phyloP scores from a whole-genome alignment of 92 coral and sea anemone species.

The Metridium senile region DNA sequence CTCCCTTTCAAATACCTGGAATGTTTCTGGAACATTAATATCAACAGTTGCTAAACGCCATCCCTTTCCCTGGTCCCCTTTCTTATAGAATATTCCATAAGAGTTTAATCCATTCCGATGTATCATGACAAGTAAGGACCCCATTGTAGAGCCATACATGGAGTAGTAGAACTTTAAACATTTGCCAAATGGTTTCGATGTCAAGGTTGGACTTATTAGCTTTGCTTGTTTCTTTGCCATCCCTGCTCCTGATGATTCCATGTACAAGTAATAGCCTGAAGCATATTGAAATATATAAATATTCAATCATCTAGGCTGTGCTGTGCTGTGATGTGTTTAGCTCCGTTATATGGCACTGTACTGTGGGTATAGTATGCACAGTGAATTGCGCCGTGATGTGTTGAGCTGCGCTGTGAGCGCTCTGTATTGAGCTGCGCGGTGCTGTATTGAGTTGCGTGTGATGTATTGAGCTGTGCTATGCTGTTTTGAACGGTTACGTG shows the following conservation, averaged over 20 bases:
- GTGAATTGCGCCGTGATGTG: too few species aligned
- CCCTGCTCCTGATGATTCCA: constrained; percentile 51
- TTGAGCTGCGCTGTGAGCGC: too few species aligned
- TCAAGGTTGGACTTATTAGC: constrained; percentile 25
- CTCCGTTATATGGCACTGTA: too few species aligned
- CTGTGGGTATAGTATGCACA: too few species aligned
- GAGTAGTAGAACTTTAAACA: constrained; percentile 56
- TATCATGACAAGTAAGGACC: constrained; percentile 39
- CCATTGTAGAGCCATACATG: constrained; percentile 55
- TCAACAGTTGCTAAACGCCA: constrained; percentile 29
- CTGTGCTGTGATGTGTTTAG: too few species aligned
- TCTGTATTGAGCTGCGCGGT: too few species aligned
- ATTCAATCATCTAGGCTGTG: too few species aligned
- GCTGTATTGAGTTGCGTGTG: too few species aligned
- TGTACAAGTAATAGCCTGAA: constrained; percentile 34
- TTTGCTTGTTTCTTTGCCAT: constrained; percentile 37
- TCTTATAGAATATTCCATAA: constrained; percentile 21
- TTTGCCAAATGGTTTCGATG: constrained; percentile 30
- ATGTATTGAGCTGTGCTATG: too few species aligned
- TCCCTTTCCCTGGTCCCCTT: constrained; percentile 44
- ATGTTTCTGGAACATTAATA: constrained; percentile 16
- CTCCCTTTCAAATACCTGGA: too few species aligned
- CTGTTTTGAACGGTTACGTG: too few species aligned
- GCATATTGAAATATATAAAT: too few species aligned
- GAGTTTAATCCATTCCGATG: constrained; percentile 5